These are phyloP conservation scores for Poecile atricapillus DNA, from an alignment of 2,113 vertebrate genomes.

Conservation along the genomic window DNA sequence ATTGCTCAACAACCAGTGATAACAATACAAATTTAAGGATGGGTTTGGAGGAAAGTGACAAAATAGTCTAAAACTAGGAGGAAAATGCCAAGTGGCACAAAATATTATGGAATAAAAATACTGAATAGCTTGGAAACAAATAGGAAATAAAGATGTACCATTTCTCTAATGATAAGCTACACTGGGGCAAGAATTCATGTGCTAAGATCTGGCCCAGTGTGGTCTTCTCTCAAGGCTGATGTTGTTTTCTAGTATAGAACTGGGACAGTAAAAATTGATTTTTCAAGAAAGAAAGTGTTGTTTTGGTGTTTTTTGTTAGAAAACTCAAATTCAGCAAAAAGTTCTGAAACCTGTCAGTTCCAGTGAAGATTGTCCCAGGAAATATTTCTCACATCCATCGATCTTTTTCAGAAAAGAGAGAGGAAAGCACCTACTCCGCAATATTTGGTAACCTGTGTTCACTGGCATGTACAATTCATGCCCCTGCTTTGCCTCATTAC, in stretches of 20 bases:
- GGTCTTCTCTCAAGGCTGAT: neutral
- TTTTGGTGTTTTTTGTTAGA: neutral
- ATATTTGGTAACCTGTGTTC: neutral
- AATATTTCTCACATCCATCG: neutral
- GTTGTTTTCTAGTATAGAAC: neutral
- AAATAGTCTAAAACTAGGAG: neutral
- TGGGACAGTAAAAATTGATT: neutral
- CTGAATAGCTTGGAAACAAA: neutral
- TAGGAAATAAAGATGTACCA: neutral
- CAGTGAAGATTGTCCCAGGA: neutral
- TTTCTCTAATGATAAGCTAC: neutral
- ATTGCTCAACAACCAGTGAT: neutral
- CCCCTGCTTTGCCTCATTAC: neutral
- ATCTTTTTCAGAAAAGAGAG: neutral
- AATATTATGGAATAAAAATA: neutral
- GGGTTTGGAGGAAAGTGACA: rapidly evolving
- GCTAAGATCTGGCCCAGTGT: neutral
- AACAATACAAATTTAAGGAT: neutral
- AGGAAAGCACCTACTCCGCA: neutral
- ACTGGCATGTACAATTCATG: neutral
- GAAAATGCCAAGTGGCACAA: neutral
- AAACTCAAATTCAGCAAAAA: constrained; percentile 8
- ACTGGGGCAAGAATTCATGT: neutral
- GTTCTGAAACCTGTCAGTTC: neutral
- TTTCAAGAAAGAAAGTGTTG: neutral